Evolutionary conservation across 2,797 vertebrate genomes (phyloP).

Genomic region (Microcaecilia unicolor): DNA sequence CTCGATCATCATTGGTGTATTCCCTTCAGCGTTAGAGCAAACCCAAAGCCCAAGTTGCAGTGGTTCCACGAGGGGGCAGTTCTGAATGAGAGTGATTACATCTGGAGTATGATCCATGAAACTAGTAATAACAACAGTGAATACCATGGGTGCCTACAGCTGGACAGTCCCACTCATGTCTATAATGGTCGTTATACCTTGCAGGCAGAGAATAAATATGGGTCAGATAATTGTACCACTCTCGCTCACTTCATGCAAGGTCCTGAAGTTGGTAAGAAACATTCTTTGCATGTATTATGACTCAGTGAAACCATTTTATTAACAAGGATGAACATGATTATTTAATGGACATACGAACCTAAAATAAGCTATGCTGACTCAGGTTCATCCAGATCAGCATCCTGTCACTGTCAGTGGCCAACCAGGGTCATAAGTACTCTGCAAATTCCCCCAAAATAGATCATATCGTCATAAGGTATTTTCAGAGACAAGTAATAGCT

Average conservation of each 20-base stretch:
- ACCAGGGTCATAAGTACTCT: too few species aligned
- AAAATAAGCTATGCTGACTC: too few species aligned
- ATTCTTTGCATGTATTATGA: too few species aligned
- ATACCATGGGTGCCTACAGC: conserved; percentile 90
- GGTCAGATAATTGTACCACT: conserved; percentile 67
- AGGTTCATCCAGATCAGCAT: too few species aligned
- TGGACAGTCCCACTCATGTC: conserved; percentile 89
- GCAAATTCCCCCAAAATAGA: too few species aligned
- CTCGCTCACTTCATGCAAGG: conserved; percentile 83
- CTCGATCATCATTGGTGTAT: conserved; percentile 96
- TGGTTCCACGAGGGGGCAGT: conserved; percentile 69
- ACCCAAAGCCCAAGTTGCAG: conserved; percentile 70
- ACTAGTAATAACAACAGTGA: conserved; percentile 71
- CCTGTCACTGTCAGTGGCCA: too few species aligned
- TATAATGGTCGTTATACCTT: conserved; percentile 89
- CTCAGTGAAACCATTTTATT: too few species aligned
- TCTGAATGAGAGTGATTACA: conserved; percentile 73
- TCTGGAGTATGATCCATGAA: conserved; percentile 82
- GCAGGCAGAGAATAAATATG: conserved; percentile 69
- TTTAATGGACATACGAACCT: too few species aligned
- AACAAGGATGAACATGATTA: too few species aligned
- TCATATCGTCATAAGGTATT: too few species aligned
- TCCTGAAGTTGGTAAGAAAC: conserved; percentile 71
- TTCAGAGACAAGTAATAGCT: too few species aligned
- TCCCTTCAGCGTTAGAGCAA: conserved; percentile 90